phyloP scores from a whole-genome alignment of 2,113 vertebrate genomes.

The Mormyrus lacerda region DNA sequence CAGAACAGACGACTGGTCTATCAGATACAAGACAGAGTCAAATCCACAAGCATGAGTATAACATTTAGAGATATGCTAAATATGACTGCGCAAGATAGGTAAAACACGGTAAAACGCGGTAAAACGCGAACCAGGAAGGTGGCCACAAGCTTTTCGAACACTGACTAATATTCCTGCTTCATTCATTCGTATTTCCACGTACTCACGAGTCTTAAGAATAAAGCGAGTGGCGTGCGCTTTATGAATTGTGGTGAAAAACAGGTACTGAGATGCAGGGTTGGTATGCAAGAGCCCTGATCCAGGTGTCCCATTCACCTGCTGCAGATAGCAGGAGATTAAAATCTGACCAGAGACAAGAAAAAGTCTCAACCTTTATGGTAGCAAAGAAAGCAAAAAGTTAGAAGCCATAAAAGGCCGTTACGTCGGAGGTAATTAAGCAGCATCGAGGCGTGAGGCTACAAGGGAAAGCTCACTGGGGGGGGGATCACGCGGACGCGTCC shows the following conservation, averaged over 20 bases:
- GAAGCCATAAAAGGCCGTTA: not conserved
- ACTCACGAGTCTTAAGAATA: not conserved
- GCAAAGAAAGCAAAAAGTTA: not conserved
- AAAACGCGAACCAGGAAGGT: not conserved
- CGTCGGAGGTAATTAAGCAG: not conserved
- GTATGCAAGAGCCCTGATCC: not conserved
- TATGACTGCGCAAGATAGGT: constrained; percentile 8
- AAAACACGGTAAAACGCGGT: not conserved
- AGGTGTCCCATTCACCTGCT: not conserved
- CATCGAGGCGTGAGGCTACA: not conserved
- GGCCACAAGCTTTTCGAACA: not conserved
- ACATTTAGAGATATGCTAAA: constrained; percentile 35
- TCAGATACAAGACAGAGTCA: not conserved
- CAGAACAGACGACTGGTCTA: not conserved
- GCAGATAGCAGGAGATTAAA: not conserved
- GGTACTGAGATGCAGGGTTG: not conserved
- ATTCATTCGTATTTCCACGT: not conserved
- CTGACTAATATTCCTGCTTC: not conserved
- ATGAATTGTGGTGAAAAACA: not conserved
- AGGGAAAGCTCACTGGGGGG: not conserved
- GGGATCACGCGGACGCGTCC: not conserved
- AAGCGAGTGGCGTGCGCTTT: not conserved
- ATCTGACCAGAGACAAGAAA: not conserved
- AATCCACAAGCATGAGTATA: not conserved
- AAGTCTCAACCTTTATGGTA: not conserved